Base-by-base conservation (phyloP, 2,888 invertebrate species). In the Eretmocerus hayati region DNA sequence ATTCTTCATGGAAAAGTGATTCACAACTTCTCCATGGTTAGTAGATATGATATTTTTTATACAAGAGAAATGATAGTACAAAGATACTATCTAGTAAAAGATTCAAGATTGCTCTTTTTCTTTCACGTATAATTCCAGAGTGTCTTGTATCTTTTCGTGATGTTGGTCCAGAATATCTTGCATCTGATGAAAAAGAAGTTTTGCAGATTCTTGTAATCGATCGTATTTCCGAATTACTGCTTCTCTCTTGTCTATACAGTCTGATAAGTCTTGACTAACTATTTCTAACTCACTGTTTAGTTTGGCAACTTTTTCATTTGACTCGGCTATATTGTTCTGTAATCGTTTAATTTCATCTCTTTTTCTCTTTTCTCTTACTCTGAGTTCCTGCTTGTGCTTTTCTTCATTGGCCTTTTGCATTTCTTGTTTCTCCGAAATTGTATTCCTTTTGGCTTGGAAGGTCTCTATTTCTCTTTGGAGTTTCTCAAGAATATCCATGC, bases 221-320 rank as follows among this genome's bases (percentile, higher is more conserved):
- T 31, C 18, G 31, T 59, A 56, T 33, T 56, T 61, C 45, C 58
- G 58, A 0, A 23, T 22, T 15, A 63, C 52, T 5, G 65, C 64
- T 18, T 60, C 57, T 9, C 58, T 50, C 48, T 68, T 66, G 13
- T 67, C 64, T 13, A 43, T 41, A 1, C 49, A 30, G 36, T 67
- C 65, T 16, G 52, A 30, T 20, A 65, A 42, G 41, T 65, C 59
- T 4, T 48, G 47, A 4, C 36, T 19, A 9, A 56, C 6, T 9
- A 23, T 11, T 43, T 62, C 54, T 5, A 57, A 8, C 44, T 59
- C 54, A 32, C n/a, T 32, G 19, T 42, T 20, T 11, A 16, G n/a
- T 43, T 58, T 41, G 4, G 57, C 55, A 35, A 60, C 50, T 3
- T 42, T 42, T 26, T 60, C 48, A 38, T 58, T 46, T 16, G 60